Evolutionary conservation across 2,888 invertebrate genomes (phyloP), one percentile per base, ranked within the genome.

Genomic region (Odontomyia ornata): DNA sequence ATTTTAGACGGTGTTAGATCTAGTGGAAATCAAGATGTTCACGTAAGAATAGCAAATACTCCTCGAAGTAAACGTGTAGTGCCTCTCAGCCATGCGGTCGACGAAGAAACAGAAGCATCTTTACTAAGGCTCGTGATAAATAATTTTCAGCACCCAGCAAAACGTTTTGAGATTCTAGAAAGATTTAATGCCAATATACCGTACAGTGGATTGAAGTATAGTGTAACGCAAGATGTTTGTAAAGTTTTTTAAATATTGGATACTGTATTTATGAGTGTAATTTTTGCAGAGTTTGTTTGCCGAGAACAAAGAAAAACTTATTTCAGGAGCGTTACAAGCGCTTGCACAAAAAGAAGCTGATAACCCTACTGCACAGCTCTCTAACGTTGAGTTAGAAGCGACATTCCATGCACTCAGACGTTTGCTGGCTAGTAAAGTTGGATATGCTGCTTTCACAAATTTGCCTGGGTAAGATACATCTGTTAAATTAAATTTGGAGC

Each of bases 141-240:
- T 80, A 89, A 90, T 65, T 86, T 86, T 80, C 87, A 87, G 79
- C 85, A 86, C 82, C 89, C 89, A 62, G 85, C 87, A 21, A 89
- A 89, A 86, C 87, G 91, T 11, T 88, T 92, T 27, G 96, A 97
- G 85, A 94, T 96, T 81, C 91, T 99, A 25, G 93, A 95, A 81
- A 89, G 99, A 79, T 99, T 99, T 88, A 99, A 99, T 88, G 95
- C 97, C 69, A 99, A 99, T 87, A 92, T 98, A 82, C 96, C 99
- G 1, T 99, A 99, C 88, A 98, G 96, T 87, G 99, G 99, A 23
- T 91, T 99, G 71, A 91, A 96, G 80, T 98, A 99, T 88, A 96
- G 98, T 81, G 94, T 97, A 80, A 95, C 97, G 27, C 96, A 97
- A 89, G 99, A 99, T 88, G 98, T 97, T 90, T 91, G 93, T 84